phyloP scores from a whole-genome alignment of 2,113 vertebrate genomes.

The Osmerus mordax region DNA sequence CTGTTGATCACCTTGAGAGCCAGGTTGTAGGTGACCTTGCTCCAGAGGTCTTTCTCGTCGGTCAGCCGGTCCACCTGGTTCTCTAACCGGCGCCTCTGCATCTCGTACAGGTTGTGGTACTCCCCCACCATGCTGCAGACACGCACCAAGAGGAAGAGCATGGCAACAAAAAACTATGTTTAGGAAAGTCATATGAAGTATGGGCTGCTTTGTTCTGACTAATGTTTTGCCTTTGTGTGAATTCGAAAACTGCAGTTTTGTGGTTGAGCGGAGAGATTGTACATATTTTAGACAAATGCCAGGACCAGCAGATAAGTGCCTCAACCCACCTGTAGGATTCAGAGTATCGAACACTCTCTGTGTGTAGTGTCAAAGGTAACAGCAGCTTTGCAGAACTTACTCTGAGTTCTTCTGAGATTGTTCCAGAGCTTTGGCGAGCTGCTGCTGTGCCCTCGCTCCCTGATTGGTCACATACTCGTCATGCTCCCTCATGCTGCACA shows the following conservation, averaged over 20 bases:
- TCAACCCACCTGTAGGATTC: no score
- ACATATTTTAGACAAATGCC: no score
- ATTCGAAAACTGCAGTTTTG: no score
- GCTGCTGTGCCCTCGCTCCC: conserved; percentile 65
- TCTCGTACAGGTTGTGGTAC: conserved; percentile 79
- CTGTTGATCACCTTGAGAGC: conserved; percentile 73
- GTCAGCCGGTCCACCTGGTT: conserved; percentile 70
- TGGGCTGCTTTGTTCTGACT: no score
- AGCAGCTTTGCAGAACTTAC: conserved; percentile 63
- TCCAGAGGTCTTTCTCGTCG: conserved; percentile 80
- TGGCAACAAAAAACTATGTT: background rate
- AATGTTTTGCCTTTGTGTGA: no score
- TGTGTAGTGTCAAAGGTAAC: background rate
- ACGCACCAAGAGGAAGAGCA: background rate
- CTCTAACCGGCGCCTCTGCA: conserved; percentile 79
- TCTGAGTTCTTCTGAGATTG: conserved; percentile 73
- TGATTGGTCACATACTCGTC: conserved; percentile 74
- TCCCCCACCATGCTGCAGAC: conserved; percentile 75
- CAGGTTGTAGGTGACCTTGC: conserved; percentile 66
- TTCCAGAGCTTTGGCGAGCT: conserved; percentile 69
- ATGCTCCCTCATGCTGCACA: conserved; percentile 69
- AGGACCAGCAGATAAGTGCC: no score
- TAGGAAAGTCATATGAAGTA: background rate
- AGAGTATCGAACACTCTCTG: background rate
- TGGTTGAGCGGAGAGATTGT: no score